Evolutionary conservation across 2,113 vertebrate genomes (phyloP).

Genomic region (Echinops telfairi): DNA sequence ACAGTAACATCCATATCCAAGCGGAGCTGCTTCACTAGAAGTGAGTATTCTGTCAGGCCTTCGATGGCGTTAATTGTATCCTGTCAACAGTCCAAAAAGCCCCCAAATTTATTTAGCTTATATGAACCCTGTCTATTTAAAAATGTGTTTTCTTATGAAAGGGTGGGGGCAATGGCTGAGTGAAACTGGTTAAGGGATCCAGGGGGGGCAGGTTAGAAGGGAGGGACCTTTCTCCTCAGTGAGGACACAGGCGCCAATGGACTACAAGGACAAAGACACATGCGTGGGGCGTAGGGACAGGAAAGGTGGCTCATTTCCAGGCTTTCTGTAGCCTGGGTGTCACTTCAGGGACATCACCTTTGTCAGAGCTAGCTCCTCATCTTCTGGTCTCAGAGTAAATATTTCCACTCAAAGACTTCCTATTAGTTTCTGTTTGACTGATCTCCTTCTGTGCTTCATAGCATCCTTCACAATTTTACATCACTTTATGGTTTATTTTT

Average conservation of each 20-base stretch:
- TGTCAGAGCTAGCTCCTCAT: background rate
- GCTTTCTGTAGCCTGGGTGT: too few species aligned
- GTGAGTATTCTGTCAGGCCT: conserved; percentile 91
- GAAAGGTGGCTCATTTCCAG: background rate
- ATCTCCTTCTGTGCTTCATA: background rate
- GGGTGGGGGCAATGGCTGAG: background rate
- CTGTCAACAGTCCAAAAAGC: conserved; percentile 83
- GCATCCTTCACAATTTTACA: background rate
- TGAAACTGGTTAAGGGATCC: background rate
- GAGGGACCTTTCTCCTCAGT: background rate
- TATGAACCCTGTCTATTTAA: background rate
- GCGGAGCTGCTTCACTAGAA: conserved; percentile 78
- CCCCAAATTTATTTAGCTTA: conserved; percentile 51
- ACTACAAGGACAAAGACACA: background rate
- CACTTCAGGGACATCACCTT: background rate
- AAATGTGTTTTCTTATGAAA: background rate
- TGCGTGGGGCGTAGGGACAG: background rate
- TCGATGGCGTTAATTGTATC: conserved; percentile 93
- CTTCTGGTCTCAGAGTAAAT: background rate
- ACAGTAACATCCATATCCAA: conserved; percentile 91
- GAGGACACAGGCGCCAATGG: background rate
- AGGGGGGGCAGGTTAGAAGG: background rate
- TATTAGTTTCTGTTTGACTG: background rate
- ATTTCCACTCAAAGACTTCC: background rate
- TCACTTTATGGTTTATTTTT: background rate